Percentiles rank a stretch among this genome's conserved stretches.
phyloP scores from a whole-genome alignment of 2,797 vertebrate species.

The Setipinna tenuifilis region DNA sequence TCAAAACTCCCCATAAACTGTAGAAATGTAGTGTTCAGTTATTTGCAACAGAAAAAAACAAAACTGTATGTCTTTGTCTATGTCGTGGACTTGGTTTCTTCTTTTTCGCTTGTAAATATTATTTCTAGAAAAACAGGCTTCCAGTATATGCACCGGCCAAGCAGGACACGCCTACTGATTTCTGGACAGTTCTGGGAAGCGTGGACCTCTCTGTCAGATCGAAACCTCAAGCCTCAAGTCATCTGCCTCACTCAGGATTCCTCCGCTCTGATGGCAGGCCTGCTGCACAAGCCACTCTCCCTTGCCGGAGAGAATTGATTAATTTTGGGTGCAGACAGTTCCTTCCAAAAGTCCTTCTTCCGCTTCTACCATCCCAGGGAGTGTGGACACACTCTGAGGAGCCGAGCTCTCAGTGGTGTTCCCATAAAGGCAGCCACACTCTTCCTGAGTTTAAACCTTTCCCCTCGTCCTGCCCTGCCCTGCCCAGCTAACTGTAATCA shows the following conservation, averaged over 20 bases:
- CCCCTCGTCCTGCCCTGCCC: too few species aligned
- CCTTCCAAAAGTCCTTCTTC: not conserved
- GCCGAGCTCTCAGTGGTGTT: too few species aligned
- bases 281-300: constrained; percentile 14
- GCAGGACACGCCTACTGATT: not conserved
- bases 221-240: constrained; percentile 25
- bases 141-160: not conserved
- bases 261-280: not conserved
- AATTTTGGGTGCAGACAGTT: not conserved
- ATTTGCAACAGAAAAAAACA: not conserved
- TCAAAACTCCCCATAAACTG: not conserved
- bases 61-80: not conserved
- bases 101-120: not conserved
- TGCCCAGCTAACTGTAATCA: too few species aligned
- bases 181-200: constrained; percentile 4
- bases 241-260: constrained; percentile 11
- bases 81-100: not conserved
- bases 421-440: too few species aligned
- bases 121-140: not conserved
- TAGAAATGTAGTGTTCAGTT: not conserved
- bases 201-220: not conserved
- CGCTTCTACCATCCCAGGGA: not conserved
- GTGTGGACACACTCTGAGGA: not conserved
- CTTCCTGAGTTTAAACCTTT: too few species aligned
- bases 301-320: not conserved